Percentiles rank a stretch among this genome's conserved stretches.
Evolutionary conservation across 2,113 vertebrate genomes (phyloP).

Genomic region (Podiceps cristatus): DNA sequence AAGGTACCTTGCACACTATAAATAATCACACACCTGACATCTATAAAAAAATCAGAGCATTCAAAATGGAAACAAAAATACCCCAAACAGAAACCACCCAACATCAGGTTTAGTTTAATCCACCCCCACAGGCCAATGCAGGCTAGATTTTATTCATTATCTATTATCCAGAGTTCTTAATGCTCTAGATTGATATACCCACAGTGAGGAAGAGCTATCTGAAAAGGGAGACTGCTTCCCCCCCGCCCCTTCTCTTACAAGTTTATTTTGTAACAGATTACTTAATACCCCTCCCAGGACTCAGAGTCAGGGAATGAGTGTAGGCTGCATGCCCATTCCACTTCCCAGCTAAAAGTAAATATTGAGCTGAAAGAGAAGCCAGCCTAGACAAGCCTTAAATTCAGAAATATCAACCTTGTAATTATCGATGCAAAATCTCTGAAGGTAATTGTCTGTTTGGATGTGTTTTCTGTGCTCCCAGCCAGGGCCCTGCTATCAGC

Average conservation of each 20-base stretch:
- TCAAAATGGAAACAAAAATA: not conserved
- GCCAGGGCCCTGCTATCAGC: conserved; percentile 20
- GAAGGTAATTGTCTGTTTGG: not conserved
- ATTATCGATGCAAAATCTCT: conserved; percentile 14
- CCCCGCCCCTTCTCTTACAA: accelerated
- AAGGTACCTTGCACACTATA: not conserved
- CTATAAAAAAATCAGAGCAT: not conserved
- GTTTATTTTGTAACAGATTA: not conserved
- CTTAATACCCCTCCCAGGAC: not conserved
- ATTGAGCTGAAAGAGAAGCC: not conserved
- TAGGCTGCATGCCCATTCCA: not conserved
- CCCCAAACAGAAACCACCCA: not conserved
- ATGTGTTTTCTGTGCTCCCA: not conserved
- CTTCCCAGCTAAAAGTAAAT: conserved; percentile 10
- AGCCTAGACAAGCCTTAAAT: conserved; percentile 11
- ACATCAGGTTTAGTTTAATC: not conserved
- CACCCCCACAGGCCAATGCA: not conserved
- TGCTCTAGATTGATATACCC: not conserved
- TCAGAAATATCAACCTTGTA: conserved; percentile 1
- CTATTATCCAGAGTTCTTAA: not conserved
- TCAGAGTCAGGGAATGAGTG: not conserved
- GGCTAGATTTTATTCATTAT: not conserved
- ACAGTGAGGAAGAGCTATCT: not conserved
- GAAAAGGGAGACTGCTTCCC: not conserved
- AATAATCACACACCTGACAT: not conserved